Evolutionary conservation across 2,113 vertebrate species (phyloP).

Genomic region (Dromiciops gliroides): DNA sequence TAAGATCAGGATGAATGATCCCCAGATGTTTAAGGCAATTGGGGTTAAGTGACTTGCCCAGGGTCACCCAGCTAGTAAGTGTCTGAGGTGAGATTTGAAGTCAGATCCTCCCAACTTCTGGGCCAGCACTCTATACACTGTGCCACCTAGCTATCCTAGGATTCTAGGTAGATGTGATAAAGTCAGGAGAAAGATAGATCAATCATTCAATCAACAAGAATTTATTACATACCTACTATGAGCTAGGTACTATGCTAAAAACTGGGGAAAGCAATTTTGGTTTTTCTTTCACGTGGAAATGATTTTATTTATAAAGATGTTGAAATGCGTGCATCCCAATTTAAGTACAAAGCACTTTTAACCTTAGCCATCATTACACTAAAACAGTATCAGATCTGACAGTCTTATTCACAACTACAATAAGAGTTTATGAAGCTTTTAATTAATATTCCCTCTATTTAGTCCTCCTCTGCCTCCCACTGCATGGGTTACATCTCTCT

Average conservation of each 20-base stretch:
- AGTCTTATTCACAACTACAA: not conserved
- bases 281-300: too few species aligned
- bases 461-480: not conserved
- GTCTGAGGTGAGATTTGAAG: too few species aligned
- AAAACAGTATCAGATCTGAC: too few species aligned
- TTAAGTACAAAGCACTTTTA: not conserved
- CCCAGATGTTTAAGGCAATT: too few species aligned
- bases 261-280: not conserved
- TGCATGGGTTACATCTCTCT: not conserved
- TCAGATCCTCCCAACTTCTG: too few species aligned
- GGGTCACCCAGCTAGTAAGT: too few species aligned
- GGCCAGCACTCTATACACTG: too few species aligned
- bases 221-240: not conserved
- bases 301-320: not conserved
- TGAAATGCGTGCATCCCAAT: not conserved
- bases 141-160: too few species aligned
- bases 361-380: not conserved
- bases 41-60: too few species aligned
- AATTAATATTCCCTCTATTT: not conserved
- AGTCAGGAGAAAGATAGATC: not conserved
- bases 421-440: not conserved
- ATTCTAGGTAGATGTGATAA: not conserved
- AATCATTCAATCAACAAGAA: not conserved
- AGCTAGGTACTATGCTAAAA: not conserved
- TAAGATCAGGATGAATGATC: too few species aligned